phyloP scores from a whole-genome alignment of 2,113 vertebrate species.

The Cardinalis cardinalis region DNA sequence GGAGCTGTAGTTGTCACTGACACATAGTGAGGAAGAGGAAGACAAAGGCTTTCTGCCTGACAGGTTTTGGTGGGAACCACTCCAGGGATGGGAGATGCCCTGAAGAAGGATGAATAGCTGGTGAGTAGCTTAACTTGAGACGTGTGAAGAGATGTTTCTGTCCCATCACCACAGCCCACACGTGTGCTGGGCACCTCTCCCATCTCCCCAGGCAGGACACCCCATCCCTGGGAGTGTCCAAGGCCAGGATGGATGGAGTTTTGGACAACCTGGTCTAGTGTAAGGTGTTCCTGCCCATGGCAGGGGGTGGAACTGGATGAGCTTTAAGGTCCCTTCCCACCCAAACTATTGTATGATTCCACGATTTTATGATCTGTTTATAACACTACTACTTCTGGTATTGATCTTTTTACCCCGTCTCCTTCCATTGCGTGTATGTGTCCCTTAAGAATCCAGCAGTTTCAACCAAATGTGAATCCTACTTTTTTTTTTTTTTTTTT shows the following conservation, averaged over 20 bases:
- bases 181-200: neutral
- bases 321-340: neutral
- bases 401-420: neutral
- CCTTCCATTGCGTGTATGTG: neutral
- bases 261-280: neutral
- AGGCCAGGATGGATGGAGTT: neutral
- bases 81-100: neutral
- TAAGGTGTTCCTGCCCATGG: neutral
- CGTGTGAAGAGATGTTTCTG: neutral
- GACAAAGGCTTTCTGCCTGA: neutral
- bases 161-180: accelerated
- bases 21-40: neutral
- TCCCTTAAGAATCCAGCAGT: neutral
- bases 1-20: neutral
- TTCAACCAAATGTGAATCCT: neutral
- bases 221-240: neutral
- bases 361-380: neutral
- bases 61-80: neutral
- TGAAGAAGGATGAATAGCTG: neutral
- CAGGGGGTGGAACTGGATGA: neutral
- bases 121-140: neutral
- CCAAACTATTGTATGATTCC: neutral
- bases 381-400: neutral
- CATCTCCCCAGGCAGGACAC: neutral
- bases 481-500: neutral